Base-by-base conservation (phyloP, 2,888 invertebrate species). In the Mellilla xanthometata region DNA sequence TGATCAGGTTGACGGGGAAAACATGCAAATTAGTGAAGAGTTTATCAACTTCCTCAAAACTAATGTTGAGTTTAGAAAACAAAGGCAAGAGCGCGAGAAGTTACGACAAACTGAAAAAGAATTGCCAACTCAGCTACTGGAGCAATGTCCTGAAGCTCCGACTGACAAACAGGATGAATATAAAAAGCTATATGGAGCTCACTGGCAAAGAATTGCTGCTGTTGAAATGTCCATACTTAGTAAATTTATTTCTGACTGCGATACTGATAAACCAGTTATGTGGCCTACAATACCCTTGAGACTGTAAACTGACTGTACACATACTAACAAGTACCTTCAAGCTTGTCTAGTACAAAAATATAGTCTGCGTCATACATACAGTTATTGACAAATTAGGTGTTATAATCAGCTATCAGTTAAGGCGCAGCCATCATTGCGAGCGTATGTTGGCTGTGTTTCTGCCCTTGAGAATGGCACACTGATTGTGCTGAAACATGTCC, bases 231-330 rank as follows among this genome's bases (percentile, higher is more conserved):
- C 93, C 0, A 68, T 95, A 50, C 91, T 93, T 53, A 88, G 94
- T 40, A 91, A 91, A 29, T 94, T 91, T 74, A 92, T 95, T 48
- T 79, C 90, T 51, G 89, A 91, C 52, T 79, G 89, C 62, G 94
- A 94, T 62, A 85, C 81, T 47, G 72, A 86, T 2, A 92, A 93
- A 55, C 93, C 94, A 3, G 79, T 84, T 31, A 89, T 91, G 52
- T 96, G 95, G 96, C 95, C 95, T 0, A 93, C 92, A 61, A 91
- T 94, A 72, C 94, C 94, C 3, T 80, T 94, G 3, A 92, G 47
- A 91, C 59, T 81, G 89, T 58, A 77, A 69, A 10, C n/a, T n/a
- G n/a, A n/a, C n/a, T n/a, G n/a, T n/a, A n/a, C n/a, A n/a, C n/a
- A n/a, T n/a, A n/a, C n/a, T n/a, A n/a, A n/a, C n/a, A n/a, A n/a